Evolutionary conservation across 2,888 invertebrate species (phyloP).

Genomic region (Noctua comes): DNA sequence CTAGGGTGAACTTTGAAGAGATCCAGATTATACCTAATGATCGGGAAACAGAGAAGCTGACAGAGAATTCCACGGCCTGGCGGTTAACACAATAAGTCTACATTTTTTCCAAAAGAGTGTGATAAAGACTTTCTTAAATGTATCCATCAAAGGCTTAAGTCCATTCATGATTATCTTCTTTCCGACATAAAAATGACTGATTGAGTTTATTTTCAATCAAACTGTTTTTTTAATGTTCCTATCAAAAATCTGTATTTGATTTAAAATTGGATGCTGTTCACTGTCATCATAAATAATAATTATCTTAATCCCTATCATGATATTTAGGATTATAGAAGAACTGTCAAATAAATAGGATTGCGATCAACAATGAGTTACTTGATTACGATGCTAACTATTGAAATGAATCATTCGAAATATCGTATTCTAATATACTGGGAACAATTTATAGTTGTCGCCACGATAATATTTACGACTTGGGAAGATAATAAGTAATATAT

Average conservation of each 20-base stretch:
- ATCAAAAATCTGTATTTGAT: slow-evolving; percentile 1
- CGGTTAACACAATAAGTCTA: too few species aligned
- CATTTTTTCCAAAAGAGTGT: not conserved
- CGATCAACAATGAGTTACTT: slow-evolving; percentile 34
- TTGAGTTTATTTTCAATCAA: not conserved
- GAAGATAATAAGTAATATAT: slow-evolving; percentile 54
- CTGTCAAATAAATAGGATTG: slow-evolving; percentile 39
- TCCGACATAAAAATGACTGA: too few species aligned
- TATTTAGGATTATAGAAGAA: slow-evolving; percentile 18
- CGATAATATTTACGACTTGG: slow-evolving; percentile 49
- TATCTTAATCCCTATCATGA: slow-evolving; percentile 22
- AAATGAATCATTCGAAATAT: slow-evolving; percentile 54
- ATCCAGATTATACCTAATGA: too few species aligned
- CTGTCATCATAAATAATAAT: slow-evolving; percentile 20
- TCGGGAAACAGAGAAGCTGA: too few species aligned
- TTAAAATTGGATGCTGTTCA: not conserved
- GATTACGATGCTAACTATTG: slow-evolving; percentile 31
- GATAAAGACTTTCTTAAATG: not conserved
- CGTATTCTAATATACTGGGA: slow-evolving; percentile 39
- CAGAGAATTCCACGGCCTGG: too few species aligned
- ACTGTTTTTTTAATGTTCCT: not conserved
- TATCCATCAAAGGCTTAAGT: not conserved
- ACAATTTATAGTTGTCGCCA: slow-evolving; percentile 57
- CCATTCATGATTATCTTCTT: not conserved
- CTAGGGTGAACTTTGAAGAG: too few species aligned